Evolutionary conservation across 2,797 vertebrate genomes (phyloP).

Genomic region (Columba guinea): DNA sequence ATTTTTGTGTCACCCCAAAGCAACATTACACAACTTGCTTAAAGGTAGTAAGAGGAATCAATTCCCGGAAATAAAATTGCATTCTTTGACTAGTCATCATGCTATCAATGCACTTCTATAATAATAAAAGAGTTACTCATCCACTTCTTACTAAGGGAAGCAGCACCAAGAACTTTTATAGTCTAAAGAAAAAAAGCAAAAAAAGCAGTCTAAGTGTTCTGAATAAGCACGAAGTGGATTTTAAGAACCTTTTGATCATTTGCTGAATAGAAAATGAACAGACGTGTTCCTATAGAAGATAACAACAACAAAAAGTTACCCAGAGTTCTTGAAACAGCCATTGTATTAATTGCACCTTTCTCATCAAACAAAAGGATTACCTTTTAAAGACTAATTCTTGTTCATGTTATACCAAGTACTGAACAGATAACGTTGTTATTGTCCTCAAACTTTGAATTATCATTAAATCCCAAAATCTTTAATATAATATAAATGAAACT

Average conservation of each 20-base stretch:
- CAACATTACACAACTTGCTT: not conserved
- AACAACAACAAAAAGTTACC: not conserved
- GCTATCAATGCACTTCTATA: not conserved
- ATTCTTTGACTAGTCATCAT: not conserved
- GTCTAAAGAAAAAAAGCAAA: not conserved
- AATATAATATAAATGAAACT: not conserved
- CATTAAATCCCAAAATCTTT: not conserved
- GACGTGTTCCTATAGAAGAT: not conserved
- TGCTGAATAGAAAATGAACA: not conserved
- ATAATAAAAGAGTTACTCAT: not conserved
- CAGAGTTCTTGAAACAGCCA: not conserved
- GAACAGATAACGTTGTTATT: not conserved
- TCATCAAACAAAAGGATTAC: not conserved
- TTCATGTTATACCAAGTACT: not conserved
- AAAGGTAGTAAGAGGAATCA: not conserved
- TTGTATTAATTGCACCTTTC: not conserved
- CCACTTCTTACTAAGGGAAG: not conserved
- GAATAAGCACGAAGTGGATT: not conserved
- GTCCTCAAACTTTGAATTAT: not conserved
- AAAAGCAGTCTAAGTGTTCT: not conserved
- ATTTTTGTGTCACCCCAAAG: not conserved
- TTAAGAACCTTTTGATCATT: not conserved
- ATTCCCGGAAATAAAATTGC: not conserved
- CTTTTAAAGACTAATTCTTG: not conserved
- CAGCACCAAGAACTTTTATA: not conserved